Conservation (phyloP, 2,113 vertebrate genomes). For the Meriones unguiculatus region DNA sequence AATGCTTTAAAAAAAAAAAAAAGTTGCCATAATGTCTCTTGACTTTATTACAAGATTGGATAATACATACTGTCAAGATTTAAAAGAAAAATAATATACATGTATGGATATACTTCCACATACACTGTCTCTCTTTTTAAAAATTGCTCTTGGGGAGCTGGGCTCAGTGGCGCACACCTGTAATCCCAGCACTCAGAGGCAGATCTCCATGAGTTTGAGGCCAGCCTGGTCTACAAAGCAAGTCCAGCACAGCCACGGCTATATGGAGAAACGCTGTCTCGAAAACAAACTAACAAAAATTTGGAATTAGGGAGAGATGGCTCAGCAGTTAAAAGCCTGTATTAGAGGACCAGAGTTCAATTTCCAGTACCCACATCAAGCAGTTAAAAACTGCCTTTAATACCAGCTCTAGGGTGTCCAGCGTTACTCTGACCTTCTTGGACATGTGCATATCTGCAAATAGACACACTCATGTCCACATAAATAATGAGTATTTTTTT, state of each 20-base stretch:
- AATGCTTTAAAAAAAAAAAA: neutral
- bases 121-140: neutral
- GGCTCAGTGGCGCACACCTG: no score
- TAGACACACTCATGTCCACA: neutral
- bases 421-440: neutral
- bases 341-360: neutral
- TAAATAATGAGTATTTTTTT: neutral
- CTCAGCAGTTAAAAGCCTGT: neutral
- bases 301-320: neutral
- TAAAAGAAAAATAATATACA: constrained; percentile 61
- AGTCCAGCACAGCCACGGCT: no score
- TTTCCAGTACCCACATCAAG: neutral
- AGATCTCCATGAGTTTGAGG: no score
- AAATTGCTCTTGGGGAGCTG: neutral
- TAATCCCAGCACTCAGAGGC: no score
- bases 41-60: constrained; percentile 19
- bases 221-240: no score
- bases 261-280: no score
- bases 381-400: neutral
- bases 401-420: neutral
- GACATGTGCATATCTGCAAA: neutral
- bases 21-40: neutral
- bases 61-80: neutral
- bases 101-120: neutral
- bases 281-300: no score